Percentiles rank a stretch among this genome's conserved stretches.
Evolutionary conservation across 2,888 invertebrate species (phyloP).

Genomic region (Apamea sordens): DNA sequence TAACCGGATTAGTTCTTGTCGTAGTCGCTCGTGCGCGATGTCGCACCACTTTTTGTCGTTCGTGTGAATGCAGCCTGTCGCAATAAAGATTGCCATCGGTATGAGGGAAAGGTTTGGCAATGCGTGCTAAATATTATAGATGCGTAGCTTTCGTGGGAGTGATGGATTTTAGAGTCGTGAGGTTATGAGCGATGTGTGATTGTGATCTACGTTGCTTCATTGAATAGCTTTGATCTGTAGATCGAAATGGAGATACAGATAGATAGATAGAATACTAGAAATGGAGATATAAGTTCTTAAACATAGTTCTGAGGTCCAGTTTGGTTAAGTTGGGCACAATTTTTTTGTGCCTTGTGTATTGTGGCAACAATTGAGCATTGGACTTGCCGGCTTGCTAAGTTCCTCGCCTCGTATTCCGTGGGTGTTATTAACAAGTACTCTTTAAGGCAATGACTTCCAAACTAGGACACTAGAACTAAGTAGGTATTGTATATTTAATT

Average conservation of each 20-base stretch:
- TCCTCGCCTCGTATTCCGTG: not conserved
- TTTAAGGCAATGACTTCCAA: not conserved
- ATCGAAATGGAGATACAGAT: too few species aligned
- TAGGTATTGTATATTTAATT: too few species aligned
- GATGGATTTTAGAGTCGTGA: slow-evolving; percentile 33
- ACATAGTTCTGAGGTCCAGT: not conserved
- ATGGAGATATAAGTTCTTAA: not conserved
- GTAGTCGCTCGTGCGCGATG: slow-evolving; percentile 43
- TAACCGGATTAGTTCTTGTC: slow-evolving; percentile 64
- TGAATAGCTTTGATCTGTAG: slow-evolving; percentile 3
- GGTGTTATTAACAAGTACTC: not conserved
- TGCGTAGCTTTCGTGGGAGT: slow-evolving; percentile 31
- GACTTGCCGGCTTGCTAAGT: not conserved
- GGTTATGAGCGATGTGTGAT: not conserved
- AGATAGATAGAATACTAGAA: too few species aligned
- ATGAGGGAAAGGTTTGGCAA: slow-evolving; percentile 56
- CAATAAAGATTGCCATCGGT: slow-evolving; percentile 57
- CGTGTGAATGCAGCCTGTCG: slow-evolving; percentile 67
- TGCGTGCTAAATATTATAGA: slow-evolving; percentile 33
- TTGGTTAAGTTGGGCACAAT: not conserved
- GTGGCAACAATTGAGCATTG: not conserved
- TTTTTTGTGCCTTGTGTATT: not conserved
- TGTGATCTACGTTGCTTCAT: slow-evolving; percentile 13
- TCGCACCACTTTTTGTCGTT: slow-evolving; percentile 62
- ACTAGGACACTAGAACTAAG: too few species aligned